Base-by-base conservation (phyloP, 2,888 invertebrate species). In the Ferdinandea cuprea region DNA sequence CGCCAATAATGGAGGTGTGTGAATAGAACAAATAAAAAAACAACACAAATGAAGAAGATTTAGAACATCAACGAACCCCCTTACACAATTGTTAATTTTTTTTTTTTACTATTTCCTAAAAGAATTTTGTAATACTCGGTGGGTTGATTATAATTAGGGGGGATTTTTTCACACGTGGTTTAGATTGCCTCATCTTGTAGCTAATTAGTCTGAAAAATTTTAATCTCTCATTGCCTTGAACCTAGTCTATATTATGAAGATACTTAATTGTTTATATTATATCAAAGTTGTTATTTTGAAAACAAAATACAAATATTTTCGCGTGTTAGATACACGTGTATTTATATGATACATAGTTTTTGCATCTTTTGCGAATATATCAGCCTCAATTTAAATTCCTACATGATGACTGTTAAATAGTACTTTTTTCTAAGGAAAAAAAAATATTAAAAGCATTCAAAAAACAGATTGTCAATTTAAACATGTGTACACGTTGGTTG, bases 1-100 rank as follows among this genome's bases (percentile, higher is more conserved):
- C 6, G 15, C 32, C 17, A 25, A 7, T 25, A 42, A 50, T 48
- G 28, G 3, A 46, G 46, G 37, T 54, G 71, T 71, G 63, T 63
- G 61, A 52, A 46, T 35, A 30, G n/a, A n/a, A n/a, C n/a, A n/a
- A n/a, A 42, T 15, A 32, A 21, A 35, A 46, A 30, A 1, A 15
- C 2, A 40, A n/a, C 13, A 13, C 7, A 40, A 13, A 40, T n/a
- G 13, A 46, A n/a, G 28, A 30, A 50, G 25, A 8, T 2, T 4
- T 1, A 52, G 54, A 54, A 50, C 15, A 2, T n/a, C 35, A 15
- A 56, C 7, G 8, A 8, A 8, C 13, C 21, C 25, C 56, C 32
- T 61, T 13, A 32, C 44, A 21, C 61, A 61, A 32, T 32, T 61
- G 44, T 46, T 61, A 21, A 46, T 13, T 2, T 25, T 25, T 25